These are phyloP conservation scores for Odontomachus brunneus DNA, from an alignment of 1,140 invertebrate genomes.

Conservation along the genomic window DNA sequence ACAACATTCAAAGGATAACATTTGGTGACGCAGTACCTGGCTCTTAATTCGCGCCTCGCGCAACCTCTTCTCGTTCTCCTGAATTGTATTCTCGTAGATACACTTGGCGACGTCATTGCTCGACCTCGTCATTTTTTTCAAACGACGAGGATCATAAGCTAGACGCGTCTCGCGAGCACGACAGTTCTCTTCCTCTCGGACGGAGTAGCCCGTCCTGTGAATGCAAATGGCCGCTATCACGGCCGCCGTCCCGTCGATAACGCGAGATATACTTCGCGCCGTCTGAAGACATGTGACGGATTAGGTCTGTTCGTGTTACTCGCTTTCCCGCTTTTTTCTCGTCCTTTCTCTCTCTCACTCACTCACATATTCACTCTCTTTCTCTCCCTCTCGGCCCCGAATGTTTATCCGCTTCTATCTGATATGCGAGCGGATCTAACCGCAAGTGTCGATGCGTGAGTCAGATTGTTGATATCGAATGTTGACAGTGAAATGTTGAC, in stretches of 20 bases:
- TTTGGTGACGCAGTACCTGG: slow-evolving; percentile 73
- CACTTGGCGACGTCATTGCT: slow-evolving; percentile 69
- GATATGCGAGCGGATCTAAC: no score
- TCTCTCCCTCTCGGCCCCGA: no score
- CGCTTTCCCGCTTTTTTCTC: neutral
- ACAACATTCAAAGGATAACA: no score
- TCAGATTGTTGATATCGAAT: no score
- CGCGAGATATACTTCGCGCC: slow-evolving; percentile 6
- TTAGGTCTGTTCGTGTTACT: neutral
- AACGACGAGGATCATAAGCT: neutral
- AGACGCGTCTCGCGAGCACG: neutral
- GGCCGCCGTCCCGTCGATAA: slow-evolving; percentile 34
- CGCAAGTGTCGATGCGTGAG: no score
- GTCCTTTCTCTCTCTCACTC: no score
- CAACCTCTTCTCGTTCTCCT: slow-evolving; percentile 78
- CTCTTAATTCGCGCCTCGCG: slow-evolving; percentile 72
- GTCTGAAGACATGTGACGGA: slow-evolving; percentile 20
- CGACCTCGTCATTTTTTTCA: slow-evolving; percentile 82
- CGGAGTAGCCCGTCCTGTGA: slow-evolving; percentile 3
- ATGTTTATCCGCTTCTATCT: no score
- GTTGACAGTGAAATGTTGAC: no score
- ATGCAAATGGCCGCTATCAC: slow-evolving; percentile 53
- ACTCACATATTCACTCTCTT: no score
- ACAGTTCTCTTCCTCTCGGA: slow-evolving; percentile 41
- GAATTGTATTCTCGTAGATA: slow-evolving; percentile 73